These are phyloP conservation scores for Alitta virens DNA, from an alignment of 2,888 invertebrate genomes.

Conservation along the genomic window DNA sequence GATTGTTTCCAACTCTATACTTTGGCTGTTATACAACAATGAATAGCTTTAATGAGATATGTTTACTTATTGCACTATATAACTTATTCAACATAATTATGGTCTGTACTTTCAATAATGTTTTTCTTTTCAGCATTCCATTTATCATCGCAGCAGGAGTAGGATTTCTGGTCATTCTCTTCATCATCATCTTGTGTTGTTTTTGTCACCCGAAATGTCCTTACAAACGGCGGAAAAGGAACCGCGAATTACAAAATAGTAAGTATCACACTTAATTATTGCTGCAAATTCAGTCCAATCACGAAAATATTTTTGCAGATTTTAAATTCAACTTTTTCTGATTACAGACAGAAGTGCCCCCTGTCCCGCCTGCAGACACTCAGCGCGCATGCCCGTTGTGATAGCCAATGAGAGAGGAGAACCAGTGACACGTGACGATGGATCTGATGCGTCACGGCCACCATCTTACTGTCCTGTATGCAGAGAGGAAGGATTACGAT, in stretches of 20 bases:
- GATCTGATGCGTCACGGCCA: background rate
- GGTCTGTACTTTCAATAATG: too few species aligned
- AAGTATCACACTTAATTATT: too few species aligned
- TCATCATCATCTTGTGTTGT: background rate
- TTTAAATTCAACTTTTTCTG: too few species aligned
- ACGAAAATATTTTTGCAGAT: too few species aligned
- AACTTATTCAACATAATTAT: too few species aligned
- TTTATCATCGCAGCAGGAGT: background rate
- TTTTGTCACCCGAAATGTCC: background rate
- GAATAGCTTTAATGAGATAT: too few species aligned
- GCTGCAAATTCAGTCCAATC: too few species aligned
- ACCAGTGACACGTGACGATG: background rate
- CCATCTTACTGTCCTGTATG: conserved; percentile 1
- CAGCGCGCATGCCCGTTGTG: background rate
- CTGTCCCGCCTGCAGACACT: background rate
- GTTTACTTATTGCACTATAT: too few species aligned
- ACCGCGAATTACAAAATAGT: background rate
- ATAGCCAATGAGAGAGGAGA: background rate
- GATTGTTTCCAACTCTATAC: too few species aligned
- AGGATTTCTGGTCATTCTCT: background rate
- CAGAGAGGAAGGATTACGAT: background rate
- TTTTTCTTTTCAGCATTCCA: background rate
- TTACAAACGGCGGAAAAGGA: background rate
- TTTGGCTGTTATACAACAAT: too few species aligned
- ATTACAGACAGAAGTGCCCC: background rate